Evolutionary conservation across 2,797 vertebrate genomes (phyloP).

Genomic region (Sebastiscus albofasciatus): DNA sequence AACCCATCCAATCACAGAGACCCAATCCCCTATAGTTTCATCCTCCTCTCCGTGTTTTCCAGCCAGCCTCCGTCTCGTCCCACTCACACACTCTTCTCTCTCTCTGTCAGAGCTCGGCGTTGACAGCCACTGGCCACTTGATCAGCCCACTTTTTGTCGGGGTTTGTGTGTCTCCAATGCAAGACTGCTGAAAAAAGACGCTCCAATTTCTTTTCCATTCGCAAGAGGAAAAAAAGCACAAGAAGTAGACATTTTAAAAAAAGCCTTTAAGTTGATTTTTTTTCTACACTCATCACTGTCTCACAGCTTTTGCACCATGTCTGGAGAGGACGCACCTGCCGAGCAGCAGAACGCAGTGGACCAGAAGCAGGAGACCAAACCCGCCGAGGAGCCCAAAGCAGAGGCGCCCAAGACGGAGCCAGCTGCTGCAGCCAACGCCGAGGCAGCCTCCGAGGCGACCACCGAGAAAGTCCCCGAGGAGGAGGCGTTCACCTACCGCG

Average conservation of each 20-base stretch:
- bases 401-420: conserved; percentile 80
- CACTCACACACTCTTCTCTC: conserved; percentile 51
- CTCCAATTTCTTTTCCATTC: conserved; percentile 46
- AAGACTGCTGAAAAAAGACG: conserved; percentile 68
- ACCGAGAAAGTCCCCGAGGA: conserved; percentile 81
- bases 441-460: conserved; percentile 59
- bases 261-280: conserved; percentile 28
- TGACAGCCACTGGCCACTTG: conserved; percentile 81
- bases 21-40: conserved; percentile 47
- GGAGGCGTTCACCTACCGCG: conserved; percentile 84
- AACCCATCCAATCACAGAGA: conserved; percentile 37
- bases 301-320: conserved; percentile 76
- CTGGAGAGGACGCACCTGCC: conserved; percentile 87
- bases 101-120: conserved; percentile 73
- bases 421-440: conserved; percentile 49
- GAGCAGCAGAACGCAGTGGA: conserved; percentile 86
- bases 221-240: conserved; percentile 23
- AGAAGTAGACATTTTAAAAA: conserved; percentile 20
- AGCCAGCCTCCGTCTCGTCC: conserved; percentile 74
- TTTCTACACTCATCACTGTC: conserved; percentile 51
- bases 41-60: conserved; percentile 77
- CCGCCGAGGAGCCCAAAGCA: conserved; percentile 81
- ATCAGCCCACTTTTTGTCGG: conserved; percentile 75
- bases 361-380: conserved; percentile 83
- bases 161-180: conserved; percentile 73